Percentiles rank a stretch among this genome's conserved stretches.
These are phyloP conservation scores for Menidia menidia DNA, from an alignment of 2,797 vertebrate species.

Conservation along the genomic window DNA sequence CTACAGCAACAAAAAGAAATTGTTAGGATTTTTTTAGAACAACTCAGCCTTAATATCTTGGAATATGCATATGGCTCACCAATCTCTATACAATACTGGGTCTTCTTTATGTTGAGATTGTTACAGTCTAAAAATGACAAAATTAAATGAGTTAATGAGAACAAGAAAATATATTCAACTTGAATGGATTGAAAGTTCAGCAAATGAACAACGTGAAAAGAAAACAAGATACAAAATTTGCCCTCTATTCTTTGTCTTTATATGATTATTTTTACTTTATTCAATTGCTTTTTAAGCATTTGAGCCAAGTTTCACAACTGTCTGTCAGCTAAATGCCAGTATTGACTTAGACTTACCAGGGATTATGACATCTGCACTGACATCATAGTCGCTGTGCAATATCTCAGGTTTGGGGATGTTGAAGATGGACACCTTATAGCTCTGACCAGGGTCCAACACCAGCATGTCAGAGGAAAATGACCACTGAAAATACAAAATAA, in stretches of 20 bases:
- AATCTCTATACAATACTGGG: slow-evolving; percentile 70
- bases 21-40: not conserved
- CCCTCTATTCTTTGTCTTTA: no score
- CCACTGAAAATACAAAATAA: slow-evolving; percentile 70
- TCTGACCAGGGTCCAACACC: slow-evolving; percentile 70
- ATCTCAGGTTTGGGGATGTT: slow-evolving; percentile 81
- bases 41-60: not conserved
- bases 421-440: slow-evolving; percentile 72
- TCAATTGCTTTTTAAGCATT: no score
- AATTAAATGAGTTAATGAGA: no score
- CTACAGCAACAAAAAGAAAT: slow-evolving; percentile 44
- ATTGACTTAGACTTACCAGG: slow-evolving; percentile 60
- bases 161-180: not conserved
- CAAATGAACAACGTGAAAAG: no score
- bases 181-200: not conserved
- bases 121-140: slow-evolving; percentile 68
- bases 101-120: slow-evolving; percentile 55
- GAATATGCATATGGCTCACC: slow-evolving; percentile 61
- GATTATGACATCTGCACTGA: slow-evolving; percentile 41
- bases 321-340: not conserved
- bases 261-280: no score
- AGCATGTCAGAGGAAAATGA: slow-evolving; percentile 73
- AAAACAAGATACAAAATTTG: not conserved
- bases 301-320: no score
- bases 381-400: slow-evolving; percentile 57